Evolutionary conservation across 2,888 invertebrate species (phyloP), one percentile per base, ranked within the genome.

Genomic region (Chironomus riparius): DNA sequence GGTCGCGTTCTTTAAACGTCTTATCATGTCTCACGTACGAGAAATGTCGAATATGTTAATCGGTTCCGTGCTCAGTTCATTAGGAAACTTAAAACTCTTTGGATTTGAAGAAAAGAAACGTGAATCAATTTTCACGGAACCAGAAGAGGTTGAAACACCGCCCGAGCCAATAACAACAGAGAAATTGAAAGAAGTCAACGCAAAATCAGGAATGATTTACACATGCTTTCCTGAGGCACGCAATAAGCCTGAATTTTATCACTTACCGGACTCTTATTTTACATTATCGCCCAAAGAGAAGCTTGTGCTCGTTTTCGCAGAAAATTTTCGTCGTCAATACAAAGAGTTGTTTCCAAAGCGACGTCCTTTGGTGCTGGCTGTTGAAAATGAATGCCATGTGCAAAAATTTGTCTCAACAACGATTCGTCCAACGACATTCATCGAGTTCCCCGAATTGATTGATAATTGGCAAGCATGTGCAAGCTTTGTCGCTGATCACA

Each of bases 351-450:
- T 86, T 82, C 86, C 87, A 0, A 82, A 87, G 38, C 86, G 91
- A 71, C 88, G 88, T 78, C 90, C 91, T 0, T 80, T 92, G 75
- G 85, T 93, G 62, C 81, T 94, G 75, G 91, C 90, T 72, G 87
- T 88, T 65, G 88, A 89, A 72, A 94, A 94, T 81, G 93, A 93
- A 83, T 92, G 91, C 80, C 89, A 88, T 70, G 85, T 92, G 77
- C 90, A 95, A 93, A 96, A 95, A 89, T 92, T 95, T 87, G 93
- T 95, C 61, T 93, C 93, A 79, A 92, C 93, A 5, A 90, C 92
- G 2, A 88, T 96, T 78, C 86, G 92, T 65, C 92, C 93, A 22
- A 93, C 93, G 13, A 89, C 89, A 78, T 86, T 94, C 77, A 88
- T 90, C 18, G 72, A 72, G 47, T 92, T 88, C 83, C 86, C 88